These are phyloP conservation scores for Periophthalmus modestus DNA, from an alignment of 2,113 vertebrate species.

Conservation along the genomic window DNA sequence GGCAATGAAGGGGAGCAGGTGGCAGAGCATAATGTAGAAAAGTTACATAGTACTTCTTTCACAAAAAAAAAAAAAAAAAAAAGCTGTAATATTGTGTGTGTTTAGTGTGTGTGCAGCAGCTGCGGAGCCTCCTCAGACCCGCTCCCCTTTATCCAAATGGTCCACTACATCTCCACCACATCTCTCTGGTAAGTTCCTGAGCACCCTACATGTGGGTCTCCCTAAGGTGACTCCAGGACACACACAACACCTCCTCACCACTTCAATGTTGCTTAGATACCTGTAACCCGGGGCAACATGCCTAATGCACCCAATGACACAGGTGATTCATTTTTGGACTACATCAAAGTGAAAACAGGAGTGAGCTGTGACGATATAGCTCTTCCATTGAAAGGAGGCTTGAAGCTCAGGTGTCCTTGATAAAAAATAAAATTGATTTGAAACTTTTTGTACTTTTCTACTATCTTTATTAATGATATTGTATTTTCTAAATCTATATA, in stretches of 20 bases:
- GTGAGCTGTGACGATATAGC: background rate
- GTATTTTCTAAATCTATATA: too few species aligned
- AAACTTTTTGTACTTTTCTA: too few species aligned
- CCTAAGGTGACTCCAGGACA: conserved; percentile 17
- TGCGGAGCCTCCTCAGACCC: conserved; percentile 96
- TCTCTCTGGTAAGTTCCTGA: conserved; percentile 88
- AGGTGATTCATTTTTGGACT: conserved; percentile 2
- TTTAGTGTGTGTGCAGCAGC: conserved; percentile 92
- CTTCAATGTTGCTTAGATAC: conserved; percentile 34
- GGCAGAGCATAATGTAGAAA: too few species aligned
- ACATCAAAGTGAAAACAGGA: background rate
- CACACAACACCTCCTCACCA: background rate
- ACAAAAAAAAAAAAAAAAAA: too few species aligned
- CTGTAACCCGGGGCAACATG: conserved; percentile 32
- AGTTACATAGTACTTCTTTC: too few species aligned
- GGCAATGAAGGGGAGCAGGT: too few species aligned
- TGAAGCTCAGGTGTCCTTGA: too few species aligned
- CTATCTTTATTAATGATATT: too few species aligned
- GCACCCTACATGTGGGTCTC: background rate
- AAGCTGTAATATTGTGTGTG: conserved; percentile 11
- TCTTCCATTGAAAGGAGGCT: background rate
- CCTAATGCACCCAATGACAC: conserved; percentile 10
- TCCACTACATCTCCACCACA: conserved; percentile 98
- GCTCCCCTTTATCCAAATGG: conserved; percentile 96
- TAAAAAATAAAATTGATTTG: too few species aligned